These are phyloP conservation scores for Burhinus bistriatus DNA, from an alignment of 2,113 vertebrate species.

Conservation along the genomic window DNA sequence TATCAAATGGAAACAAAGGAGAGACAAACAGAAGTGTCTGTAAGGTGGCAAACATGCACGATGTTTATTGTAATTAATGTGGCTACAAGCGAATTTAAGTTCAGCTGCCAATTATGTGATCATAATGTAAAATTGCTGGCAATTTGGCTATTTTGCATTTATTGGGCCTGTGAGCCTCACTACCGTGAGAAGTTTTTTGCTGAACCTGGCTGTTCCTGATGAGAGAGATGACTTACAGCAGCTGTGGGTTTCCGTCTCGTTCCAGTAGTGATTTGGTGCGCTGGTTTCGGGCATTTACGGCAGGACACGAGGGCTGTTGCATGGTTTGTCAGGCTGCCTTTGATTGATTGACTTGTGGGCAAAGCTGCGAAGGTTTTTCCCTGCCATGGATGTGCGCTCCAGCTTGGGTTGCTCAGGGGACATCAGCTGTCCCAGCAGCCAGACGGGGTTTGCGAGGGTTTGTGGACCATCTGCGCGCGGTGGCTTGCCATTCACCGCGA, in stretches of 20 bases:
- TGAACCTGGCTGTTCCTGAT: neutral
- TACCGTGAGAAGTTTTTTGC: neutral
- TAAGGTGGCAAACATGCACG: accelerated
- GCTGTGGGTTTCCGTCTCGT: neutral
- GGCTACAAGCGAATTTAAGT: neutral
- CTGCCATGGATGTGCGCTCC: neutral
- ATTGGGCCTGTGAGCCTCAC: too few species aligned
- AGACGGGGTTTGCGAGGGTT: neutral
- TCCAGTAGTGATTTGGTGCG: neutral
- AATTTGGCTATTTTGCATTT: neutral
- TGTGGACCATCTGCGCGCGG: neutral
- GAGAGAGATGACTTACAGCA: neutral
- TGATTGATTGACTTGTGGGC: neutral
- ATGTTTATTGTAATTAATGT: accelerated
- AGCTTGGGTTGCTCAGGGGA: neutral
- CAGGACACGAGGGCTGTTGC: accelerated
- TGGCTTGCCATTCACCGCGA: accelerated
- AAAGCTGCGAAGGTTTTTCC: neutral
- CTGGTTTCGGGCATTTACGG: neutral
- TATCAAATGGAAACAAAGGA: neutral
- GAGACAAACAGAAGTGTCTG: neutral
- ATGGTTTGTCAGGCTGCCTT: neutral
- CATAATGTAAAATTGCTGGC: too few species aligned
- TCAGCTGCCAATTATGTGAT: too few species aligned
- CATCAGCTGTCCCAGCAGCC: neutral